A percentile compares a stretch with the other conserved stretches of the same genome.
These are phyloP conservation scores for Drosophila kanekoi DNA, from an alignment of 2,888 invertebrate species.

Conservation along the genomic window DNA sequence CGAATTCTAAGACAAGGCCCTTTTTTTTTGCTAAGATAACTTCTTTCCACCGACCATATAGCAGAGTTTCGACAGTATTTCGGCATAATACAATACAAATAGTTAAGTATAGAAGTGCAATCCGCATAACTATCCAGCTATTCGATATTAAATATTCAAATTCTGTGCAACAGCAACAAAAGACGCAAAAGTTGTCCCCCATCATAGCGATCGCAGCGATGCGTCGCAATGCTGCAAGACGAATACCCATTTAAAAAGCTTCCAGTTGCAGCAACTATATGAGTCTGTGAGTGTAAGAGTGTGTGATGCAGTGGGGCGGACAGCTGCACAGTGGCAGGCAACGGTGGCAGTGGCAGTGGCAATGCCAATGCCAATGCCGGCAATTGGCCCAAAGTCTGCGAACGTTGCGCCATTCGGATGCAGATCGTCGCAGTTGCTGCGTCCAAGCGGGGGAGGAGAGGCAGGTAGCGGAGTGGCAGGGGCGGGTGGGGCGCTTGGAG, in stretches of 20 bases:
- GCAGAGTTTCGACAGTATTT: too few species aligned
- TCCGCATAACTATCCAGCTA: constrained; percentile 13
- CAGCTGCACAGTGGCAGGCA: constrained; percentile 72
- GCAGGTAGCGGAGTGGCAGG: constrained; percentile 22
- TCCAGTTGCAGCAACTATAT: background rate
- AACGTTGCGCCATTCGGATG: constrained; percentile 40
- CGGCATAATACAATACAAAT: constrained; percentile 20
- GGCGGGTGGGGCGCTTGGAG: constrained; percentile 21
- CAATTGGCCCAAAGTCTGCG: constrained; percentile 63
- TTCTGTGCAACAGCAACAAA: constrained; percentile 40
- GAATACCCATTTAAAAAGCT: constrained; percentile 14
- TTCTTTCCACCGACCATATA: rapidly evolving
- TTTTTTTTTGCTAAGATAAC: too few species aligned
- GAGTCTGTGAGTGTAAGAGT: background rate
- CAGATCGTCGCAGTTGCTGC: constrained; percentile 30
- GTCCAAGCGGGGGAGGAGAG: background rate
- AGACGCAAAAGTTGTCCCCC: constrained; percentile 48
- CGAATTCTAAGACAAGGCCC: too few species aligned
- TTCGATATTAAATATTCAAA: constrained; percentile 39
- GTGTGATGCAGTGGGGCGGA: constrained; percentile 57
- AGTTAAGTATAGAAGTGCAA: constrained; percentile 18
- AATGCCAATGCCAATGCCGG: constrained; percentile 60
- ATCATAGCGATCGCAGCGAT: constrained; percentile 53
- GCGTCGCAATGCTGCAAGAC: constrained; percentile 22
- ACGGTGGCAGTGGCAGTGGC: constrained; percentile 59